These are phyloP conservation scores for Muscicapa comitata DNA, from an alignment of 2,797 vertebrate species.

Conservation along the genomic window DNA sequence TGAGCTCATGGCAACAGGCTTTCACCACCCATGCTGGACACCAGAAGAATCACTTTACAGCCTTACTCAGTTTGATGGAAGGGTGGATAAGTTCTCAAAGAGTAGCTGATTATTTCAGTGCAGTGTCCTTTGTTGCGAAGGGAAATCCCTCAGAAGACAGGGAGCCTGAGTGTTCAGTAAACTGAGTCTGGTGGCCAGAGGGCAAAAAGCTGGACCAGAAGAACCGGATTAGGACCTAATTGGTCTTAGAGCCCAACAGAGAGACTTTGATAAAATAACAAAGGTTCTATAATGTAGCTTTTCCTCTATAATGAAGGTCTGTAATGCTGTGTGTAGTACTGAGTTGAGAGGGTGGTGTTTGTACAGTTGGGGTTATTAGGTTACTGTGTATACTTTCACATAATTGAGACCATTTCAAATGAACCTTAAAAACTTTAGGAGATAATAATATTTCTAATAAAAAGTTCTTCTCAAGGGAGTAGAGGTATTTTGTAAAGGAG, in stretches of 20 bases:
- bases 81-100: background rate
- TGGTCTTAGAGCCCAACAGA: background rate
- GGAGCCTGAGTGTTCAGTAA: background rate
- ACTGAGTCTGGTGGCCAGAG: background rate
- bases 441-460: background rate
- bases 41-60: background rate
- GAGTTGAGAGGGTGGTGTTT: background rate
- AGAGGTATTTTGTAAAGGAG: background rate
- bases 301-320: background rate
- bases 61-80: background rate
- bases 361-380: background rate
- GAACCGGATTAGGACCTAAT: background rate
- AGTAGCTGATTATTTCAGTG: background rate
- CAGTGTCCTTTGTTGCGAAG: background rate
- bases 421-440: background rate
- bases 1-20: background rate
- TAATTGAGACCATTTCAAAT: background rate
- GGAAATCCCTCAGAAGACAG: background rate
- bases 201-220: background rate
- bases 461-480: background rate
- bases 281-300: background rate
- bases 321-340: background rate
- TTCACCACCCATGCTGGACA: background rate
- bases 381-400: background rate
- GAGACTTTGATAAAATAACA: background rate